These are phyloP conservation scores for Acleris emargana DNA, from an alignment of 2,888 invertebrate species.

Conservation along the genomic window DNA sequence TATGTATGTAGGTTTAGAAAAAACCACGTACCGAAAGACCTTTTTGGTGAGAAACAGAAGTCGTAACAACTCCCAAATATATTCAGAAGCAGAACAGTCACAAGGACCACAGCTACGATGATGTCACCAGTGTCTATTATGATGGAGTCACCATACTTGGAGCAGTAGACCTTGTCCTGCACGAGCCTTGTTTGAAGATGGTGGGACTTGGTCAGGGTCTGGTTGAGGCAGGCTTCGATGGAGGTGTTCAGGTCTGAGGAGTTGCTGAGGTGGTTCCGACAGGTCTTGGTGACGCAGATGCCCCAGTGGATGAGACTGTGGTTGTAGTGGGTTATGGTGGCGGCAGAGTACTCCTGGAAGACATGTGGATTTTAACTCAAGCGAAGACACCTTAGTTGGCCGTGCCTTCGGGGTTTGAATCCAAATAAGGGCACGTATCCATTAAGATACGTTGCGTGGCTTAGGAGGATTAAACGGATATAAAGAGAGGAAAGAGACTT, in stretches of 20 bases:
- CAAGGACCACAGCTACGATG: conserved; percentile 39
- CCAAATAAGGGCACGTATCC: too few relatives aligned
- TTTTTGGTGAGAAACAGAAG: conserved; percentile 20
- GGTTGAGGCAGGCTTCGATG: conserved; percentile 38
- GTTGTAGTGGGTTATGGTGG: conserved; percentile 30
- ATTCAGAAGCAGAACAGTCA: conserved; percentile 45
- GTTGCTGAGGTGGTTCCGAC: conserved; percentile 7
- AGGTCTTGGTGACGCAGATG: conserved; percentile 30
- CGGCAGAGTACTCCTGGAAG: conserved; percentile 34
- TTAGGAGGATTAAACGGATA: too few relatives aligned
- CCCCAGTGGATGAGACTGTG: conserved; percentile 34
- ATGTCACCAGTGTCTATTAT: conserved; percentile 37
- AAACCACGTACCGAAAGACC: conserved; percentile 5
- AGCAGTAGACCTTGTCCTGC: conserved; percentile 28
- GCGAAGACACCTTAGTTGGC: not conserved
- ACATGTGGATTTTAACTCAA: not conserved
- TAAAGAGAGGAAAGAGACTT: too few relatives aligned
- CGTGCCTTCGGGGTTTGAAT: too few relatives aligned
- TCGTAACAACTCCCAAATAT: conserved; percentile 43
- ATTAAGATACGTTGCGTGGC: too few relatives aligned
- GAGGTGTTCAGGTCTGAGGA: conserved; percentile 8
- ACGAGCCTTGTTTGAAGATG: conserved; percentile 41
- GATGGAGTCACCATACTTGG: conserved; percentile 11
- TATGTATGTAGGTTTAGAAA: too few relatives aligned
- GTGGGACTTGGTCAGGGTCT: conserved; percentile 40